These are phyloP conservation scores for Trichonephila clavipes DNA, from an alignment of 1,140 invertebrate species.

Conservation along the genomic window DNA sequence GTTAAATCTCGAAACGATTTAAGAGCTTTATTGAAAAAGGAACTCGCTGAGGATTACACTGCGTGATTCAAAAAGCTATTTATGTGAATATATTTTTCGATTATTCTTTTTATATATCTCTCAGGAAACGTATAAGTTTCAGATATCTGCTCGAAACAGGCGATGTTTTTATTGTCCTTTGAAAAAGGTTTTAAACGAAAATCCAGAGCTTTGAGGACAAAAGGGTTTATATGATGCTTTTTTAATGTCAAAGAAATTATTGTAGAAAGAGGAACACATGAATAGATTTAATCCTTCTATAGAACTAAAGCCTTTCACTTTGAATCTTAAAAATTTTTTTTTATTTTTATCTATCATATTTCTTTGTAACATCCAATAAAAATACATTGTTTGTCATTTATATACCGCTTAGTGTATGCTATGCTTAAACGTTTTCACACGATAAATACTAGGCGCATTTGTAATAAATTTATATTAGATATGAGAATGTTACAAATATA, in stretches of 20 bases:
- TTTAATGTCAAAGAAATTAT: constrained; percentile 1
- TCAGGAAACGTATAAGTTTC: constrained; percentile 38
- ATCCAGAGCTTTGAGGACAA: neutral
- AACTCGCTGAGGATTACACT: constrained; percentile 53
- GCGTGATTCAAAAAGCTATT: constrained; percentile 26
- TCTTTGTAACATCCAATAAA: too few relatives aligned
- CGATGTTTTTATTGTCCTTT: constrained; percentile 48
- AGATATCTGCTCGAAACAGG: constrained; percentile 41
- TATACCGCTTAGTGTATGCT: too few relatives aligned
- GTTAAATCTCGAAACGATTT: constrained; percentile 61
- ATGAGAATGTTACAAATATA: too few relatives aligned
- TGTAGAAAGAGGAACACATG: neutral
- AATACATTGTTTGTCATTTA: too few relatives aligned
- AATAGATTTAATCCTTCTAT: neutral
- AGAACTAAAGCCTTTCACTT: too few relatives aligned
- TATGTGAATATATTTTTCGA: constrained; percentile 56
- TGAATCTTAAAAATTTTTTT: too few relatives aligned
- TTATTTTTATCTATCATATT: too few relatives aligned
- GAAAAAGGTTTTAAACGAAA: neutral
- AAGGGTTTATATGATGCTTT: neutral
- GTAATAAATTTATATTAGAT: too few relatives aligned
- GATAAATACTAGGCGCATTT: too few relatives aligned
- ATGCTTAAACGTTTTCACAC: too few relatives aligned
- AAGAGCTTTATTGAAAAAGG: constrained; percentile 57
- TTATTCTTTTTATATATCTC: constrained; percentile 40